Evolutionary conservation across 2,113 vertebrate species (phyloP), one percentile per base, ranked within the genome.

Genomic region (Cranoglanis bouderius): DNA sequence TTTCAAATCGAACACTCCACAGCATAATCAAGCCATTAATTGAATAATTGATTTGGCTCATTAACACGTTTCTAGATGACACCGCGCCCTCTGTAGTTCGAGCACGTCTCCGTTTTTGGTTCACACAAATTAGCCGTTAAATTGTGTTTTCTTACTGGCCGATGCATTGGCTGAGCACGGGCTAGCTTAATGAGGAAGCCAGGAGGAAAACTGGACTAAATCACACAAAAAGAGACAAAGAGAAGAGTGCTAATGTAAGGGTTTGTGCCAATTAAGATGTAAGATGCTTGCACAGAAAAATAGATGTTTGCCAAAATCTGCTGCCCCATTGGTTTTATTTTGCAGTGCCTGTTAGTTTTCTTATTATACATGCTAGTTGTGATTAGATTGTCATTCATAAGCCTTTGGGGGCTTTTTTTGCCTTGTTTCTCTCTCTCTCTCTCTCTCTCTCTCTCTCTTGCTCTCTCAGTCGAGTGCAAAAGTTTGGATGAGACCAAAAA

Each of bases 1-100:
- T 92, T 92, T 91, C 65, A 90, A 92, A 91, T 89, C 40, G 84
- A 91, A 88, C 91, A 88, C 91, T 90, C 63, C 9, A 87, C 83
- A 51, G 91, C 91, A 92, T 90, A 88, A 95, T 95, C 86, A 90
- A 93, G 90, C 90, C 93, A 92, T 94, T 95, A 93, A 96, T 94
- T 94, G 91, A 93, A 93, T 92, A 95, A 95, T 94, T 89, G 92
- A 95, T 95, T 93, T 92, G 92, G 91, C 94, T 94, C 93, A 94
- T 95, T 94, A 95, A 91, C 91, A 92, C 93, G 91, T 94, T 95
- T 96, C 93, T 93, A 94, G 94, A 95, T 94, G 94, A 95, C 94
- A 93, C 90, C 90, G 84, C 87, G 91, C 91, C 90, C 92, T 89
- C 89, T 78, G 87, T 88, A 92, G 89, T 89, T 90, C 91, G 94